These are phyloP conservation scores for Allophyes oxyacanthae DNA, from an alignment of 2,888 invertebrate genomes.

Conservation along the genomic window DNA sequence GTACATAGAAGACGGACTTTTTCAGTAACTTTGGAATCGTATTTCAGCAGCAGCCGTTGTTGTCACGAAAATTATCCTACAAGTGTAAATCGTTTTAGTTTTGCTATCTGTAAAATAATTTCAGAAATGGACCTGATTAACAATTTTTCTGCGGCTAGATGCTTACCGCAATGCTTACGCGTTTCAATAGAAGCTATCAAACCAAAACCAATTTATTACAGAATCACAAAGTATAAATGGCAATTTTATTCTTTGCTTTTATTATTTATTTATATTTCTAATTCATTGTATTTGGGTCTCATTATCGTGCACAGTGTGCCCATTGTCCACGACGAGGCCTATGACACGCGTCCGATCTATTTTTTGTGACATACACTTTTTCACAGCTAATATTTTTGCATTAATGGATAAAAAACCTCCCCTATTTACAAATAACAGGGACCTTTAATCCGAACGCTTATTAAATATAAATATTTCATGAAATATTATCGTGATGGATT, in stretches of 20 bases:
- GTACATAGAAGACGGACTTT: constrained; percentile 7
- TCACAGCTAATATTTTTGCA: constrained; percentile 65
- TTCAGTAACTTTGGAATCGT: constrained; percentile 7
- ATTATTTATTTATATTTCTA: constrained; percentile 37
- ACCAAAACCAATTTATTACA: not conserved
- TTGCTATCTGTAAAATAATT: not conserved
- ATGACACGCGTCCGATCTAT: constrained; percentile 74
- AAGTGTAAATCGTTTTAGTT: not conserved
- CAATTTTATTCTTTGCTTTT: constrained; percentile 16
- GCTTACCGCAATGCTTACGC: too few relatives aligned
- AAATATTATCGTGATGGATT: constrained; percentile 67
- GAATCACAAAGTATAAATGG: not conserved
- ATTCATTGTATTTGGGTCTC: constrained; percentile 36
- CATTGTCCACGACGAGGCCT: constrained; percentile 62
- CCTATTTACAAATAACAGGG: constrained; percentile 86
- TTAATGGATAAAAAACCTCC: constrained; percentile 74
- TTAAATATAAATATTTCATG: constrained; percentile 89
- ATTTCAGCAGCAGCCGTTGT: constrained; percentile 3
- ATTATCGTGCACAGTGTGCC: constrained; percentile 33
- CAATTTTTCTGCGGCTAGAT: not conserved
- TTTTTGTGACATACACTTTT: constrained; percentile 70
- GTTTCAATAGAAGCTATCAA: not conserved
- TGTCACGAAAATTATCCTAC: not conserved
- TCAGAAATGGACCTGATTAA: not conserved
- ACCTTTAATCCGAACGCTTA: constrained; percentile 88